A percentile compares a stretch with the other conserved stretches of the same genome.
Conservation (phyloP, 2,888 invertebrate species). For the Nemoura dubitans region DNA sequence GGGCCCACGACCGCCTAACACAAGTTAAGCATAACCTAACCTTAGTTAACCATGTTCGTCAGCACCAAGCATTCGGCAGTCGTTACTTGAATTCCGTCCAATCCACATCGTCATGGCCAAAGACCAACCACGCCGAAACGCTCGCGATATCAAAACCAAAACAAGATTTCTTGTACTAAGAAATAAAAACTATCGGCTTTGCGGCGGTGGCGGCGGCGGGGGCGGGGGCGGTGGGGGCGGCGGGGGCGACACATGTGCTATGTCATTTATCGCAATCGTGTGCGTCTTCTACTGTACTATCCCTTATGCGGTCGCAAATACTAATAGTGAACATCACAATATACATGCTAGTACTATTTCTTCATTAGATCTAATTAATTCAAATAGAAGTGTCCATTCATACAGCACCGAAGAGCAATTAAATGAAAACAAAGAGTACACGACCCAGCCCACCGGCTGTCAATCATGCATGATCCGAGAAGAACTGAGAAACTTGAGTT, state of each 20-base stretch:
- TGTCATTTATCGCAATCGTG: conserved; percentile 18
- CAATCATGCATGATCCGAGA: conserved; percentile 67
- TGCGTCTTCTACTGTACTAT: conserved; percentile 34
- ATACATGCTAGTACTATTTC: conserved; percentile 37
- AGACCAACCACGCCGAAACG: conserved; percentile 19
- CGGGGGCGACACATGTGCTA: conserved; percentile 15
- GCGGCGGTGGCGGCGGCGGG: neutral
- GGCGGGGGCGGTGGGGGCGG: no score
- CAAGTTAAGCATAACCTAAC: conserved; percentile 23
- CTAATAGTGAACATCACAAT: conserved; percentile 35
- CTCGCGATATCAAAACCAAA: conserved; percentile 34
- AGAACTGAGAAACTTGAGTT: conserved; percentile 65
- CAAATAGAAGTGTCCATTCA: conserved; percentile 37
- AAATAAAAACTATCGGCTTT: conserved; percentile 22
- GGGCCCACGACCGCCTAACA: conserved; percentile 8
- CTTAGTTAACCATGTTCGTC: conserved; percentile 25
- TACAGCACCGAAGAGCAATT: neutral
- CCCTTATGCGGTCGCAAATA: conserved; percentile 37
- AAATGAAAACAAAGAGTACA: neutral
- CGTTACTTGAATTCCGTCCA: conserved; percentile 39
- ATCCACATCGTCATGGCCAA: conserved; percentile 30
- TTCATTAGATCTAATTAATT: conserved; percentile 25
- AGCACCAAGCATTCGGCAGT: conserved; percentile 9
- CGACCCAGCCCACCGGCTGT: conserved; percentile 57
- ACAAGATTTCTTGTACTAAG: conserved; percentile 22